A percentile compares a stretch with the other conserved stretches of the same genome.
These are phyloP conservation scores for Drosophila auraria DNA, from an alignment of 1,140 invertebrate species.

Conservation along the genomic window DNA sequence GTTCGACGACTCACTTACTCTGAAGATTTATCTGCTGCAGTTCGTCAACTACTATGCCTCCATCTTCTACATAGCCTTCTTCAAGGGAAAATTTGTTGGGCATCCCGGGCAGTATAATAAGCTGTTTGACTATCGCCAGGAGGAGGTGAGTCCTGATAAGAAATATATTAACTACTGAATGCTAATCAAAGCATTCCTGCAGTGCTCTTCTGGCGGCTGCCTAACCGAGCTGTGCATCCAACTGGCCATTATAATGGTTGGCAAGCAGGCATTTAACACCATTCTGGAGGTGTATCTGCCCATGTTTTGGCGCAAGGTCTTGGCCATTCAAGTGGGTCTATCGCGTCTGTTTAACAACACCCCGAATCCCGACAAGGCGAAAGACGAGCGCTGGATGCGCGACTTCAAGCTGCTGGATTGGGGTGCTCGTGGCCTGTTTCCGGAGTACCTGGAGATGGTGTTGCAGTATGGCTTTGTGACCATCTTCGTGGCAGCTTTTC, in stretches of 20 bases:
- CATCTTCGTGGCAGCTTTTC: slow-evolving; percentile 96
- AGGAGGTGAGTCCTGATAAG: slow-evolving; percentile 88
- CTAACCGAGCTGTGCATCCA: slow-evolving; percentile 97
- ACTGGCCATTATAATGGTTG: slow-evolving; percentile 97
- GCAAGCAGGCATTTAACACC: slow-evolving; percentile 97
- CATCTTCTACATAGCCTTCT: slow-evolving; percentile 99
- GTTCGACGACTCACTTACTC: slow-evolving; percentile 98
- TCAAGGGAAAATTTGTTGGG: slow-evolving; percentile 97
- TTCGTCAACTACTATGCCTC: slow-evolving; percentile 99
- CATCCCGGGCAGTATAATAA: slow-evolving; percentile 92
- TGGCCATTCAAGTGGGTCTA: slow-evolving; percentile 87
- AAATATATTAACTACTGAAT: neutral
- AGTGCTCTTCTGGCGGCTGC: slow-evolving; percentile 95
- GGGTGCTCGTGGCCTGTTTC: slow-evolving; percentile 95
- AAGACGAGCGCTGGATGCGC: slow-evolving; percentile 92
- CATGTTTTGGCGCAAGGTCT: slow-evolving; percentile 90
- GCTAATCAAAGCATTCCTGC: slow-evolving; percentile 26
- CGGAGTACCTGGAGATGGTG: slow-evolving; percentile 99
- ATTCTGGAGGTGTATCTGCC: slow-evolving; percentile 92
- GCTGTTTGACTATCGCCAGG: slow-evolving; percentile 92
- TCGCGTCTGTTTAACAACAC: slow-evolving; percentile 66
- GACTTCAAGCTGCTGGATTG: slow-evolving; percentile 96
- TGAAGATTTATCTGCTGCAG: slow-evolving; percentile 99
- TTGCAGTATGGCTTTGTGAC: slow-evolving; percentile 96
- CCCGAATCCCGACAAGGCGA: slow-evolving; percentile 82